These are phyloP conservation scores for Euphonia xanthogaster DNA, from an alignment of 2,797 vertebrate species.

Conservation along the genomic window DNA sequence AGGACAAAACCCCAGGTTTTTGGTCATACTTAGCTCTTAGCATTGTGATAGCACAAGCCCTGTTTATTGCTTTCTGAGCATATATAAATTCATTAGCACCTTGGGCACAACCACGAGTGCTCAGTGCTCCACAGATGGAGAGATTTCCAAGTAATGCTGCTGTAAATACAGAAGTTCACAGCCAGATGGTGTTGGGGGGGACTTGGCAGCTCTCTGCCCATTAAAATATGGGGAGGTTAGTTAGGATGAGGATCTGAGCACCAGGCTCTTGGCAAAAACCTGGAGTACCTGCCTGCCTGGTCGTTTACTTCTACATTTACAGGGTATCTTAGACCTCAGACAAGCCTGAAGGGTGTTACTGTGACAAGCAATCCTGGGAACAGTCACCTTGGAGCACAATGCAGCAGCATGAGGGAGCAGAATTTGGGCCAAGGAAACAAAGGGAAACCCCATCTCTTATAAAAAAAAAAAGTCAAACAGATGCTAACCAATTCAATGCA, in stretches of 20 bases:
- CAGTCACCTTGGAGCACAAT: background rate
- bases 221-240: background rate
- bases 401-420: background rate
- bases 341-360: background rate
- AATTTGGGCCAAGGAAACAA: background rate
- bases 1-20: background rate
- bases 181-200: background rate
- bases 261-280: background rate
- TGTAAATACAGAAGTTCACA: conserved; percentile 29
- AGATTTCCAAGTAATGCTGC: background rate
- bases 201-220: background rate
- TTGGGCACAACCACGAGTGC: background rate
- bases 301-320: background rate
- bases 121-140: background rate
- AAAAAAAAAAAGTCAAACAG: background rate
- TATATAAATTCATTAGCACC: background rate
- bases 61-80: background rate
- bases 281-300: background rate
- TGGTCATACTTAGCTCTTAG: background rate
- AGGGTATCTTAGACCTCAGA: background rate
- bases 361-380: background rate
- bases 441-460: background rate
- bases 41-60: background rate
- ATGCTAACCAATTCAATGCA: background rate
- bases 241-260: background rate